These are phyloP conservation scores for Tetropium fuscum DNA, from an alignment of 2,888 invertebrate genomes.

Conservation along the genomic window DNA sequence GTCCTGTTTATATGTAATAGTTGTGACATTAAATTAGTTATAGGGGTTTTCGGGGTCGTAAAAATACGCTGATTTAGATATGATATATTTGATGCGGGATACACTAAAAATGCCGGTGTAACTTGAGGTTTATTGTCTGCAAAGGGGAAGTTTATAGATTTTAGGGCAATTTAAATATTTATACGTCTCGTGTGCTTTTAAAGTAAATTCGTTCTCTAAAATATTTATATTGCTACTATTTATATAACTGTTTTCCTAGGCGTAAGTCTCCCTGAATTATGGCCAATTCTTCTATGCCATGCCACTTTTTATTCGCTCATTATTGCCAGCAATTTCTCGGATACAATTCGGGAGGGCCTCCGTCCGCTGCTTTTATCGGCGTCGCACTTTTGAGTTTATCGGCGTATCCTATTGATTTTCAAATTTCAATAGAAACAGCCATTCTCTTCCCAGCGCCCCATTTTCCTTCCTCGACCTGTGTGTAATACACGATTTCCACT, in stretches of 20 bases:
- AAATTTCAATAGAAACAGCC: constrained; percentile 48
- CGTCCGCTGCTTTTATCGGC: constrained; percentile 37
- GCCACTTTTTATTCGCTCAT: constrained; percentile 44
- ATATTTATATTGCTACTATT: too few species aligned
- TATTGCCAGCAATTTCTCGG: constrained; percentile 54
- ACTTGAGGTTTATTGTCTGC: too few species aligned
- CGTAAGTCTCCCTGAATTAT: too few species aligned
- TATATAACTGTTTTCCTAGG: too few species aligned
- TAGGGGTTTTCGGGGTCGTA: neutral
- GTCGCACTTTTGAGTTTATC: constrained; percentile 46
- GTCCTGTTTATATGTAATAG: constrained; percentile 3
- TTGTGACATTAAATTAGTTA: neutral
- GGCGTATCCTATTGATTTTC: constrained; percentile 49
- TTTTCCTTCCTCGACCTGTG: constrained; percentile 32
- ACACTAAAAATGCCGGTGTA: too few species aligned
- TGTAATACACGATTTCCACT: constrained; percentile 6
- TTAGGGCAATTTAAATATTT: too few species aligned
- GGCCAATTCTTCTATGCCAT: constrained; percentile 42
- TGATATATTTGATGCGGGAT: too few species aligned
- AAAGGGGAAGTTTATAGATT: too few species aligned
- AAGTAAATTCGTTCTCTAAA: too few species aligned
- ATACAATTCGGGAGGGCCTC: constrained; percentile 52
- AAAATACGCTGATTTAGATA: too few species aligned
- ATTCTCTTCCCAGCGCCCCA: constrained; percentile 33
- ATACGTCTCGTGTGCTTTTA: too few species aligned